phyloP scores from a whole-genome alignment of 1,140 invertebrate genomes.

The Drosophila rufa region DNA sequence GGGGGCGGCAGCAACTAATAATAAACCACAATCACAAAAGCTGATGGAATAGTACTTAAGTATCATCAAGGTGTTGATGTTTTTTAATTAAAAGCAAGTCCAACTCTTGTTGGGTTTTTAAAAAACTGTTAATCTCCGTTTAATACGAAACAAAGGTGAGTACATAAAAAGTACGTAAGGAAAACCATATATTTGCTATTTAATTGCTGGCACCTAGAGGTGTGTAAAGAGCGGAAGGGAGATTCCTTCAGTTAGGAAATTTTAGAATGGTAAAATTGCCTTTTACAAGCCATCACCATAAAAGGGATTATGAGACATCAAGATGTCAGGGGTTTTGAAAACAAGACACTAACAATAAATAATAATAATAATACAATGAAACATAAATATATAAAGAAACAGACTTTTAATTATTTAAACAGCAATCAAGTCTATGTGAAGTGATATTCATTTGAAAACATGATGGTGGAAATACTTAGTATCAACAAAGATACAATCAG shows the following conservation, averaged over 20 bases:
- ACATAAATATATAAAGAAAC: neutral
- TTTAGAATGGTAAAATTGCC: no score
- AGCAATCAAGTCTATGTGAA: neutral
- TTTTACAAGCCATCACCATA: neutral
- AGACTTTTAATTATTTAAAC: neutral
- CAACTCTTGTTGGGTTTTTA: neutral
- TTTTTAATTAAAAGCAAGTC: neutral
- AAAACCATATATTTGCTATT: neutral
- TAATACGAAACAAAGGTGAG: no score
- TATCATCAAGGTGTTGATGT: neutral
- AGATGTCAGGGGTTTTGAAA: neutral
- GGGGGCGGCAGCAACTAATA: neutral
- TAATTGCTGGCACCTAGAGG: neutral
- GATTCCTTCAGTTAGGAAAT: no score
- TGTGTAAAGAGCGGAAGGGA: neutral
- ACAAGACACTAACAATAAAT: neutral
- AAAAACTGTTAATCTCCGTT: neutral
- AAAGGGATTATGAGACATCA: neutral
- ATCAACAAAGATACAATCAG: neutral
- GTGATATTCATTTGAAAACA: neutral
- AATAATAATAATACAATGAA: neutral
- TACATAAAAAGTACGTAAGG: neutral
- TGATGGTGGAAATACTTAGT: neutral
- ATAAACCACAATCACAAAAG: slow-evolving; percentile 3
- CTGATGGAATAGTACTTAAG: neutral